phyloP scores from a whole-genome alignment of 1,140 invertebrate genomes.

The Seison nebaliae region DNA sequence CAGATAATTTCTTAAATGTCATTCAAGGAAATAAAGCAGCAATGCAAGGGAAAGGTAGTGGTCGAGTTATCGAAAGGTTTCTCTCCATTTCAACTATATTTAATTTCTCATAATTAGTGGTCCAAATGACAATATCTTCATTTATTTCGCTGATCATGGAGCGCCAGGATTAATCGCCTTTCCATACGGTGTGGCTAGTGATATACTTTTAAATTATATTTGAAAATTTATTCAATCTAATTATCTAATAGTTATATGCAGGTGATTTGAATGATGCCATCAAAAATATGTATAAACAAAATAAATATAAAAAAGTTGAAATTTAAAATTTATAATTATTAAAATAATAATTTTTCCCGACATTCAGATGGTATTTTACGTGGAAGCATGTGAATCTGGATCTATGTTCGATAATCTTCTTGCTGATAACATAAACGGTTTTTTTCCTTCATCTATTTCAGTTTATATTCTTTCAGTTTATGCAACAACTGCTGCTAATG shows the following conservation, averaged over 20 bases:
- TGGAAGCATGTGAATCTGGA: conserved; percentile 41
- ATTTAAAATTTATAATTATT: not conserved
- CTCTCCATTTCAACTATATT: conserved; percentile 3
- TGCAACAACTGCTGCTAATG: conserved; percentile 39
- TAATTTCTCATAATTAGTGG: conserved; percentile 25
- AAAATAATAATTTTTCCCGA: conserved; percentile 7
- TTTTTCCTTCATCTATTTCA: conserved; percentile 15
- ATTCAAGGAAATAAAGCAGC: conserved; percentile 30
- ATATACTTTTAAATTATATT: not conserved
- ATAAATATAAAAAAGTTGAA: conserved; percentile 25
- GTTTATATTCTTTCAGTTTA: too few species aligned
- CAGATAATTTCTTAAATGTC: conserved; percentile 34
- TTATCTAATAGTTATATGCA: conserved; percentile 24
- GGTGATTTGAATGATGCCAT: conserved; percentile 27
- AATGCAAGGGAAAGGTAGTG: conserved; percentile 30
- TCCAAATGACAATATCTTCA: conserved; percentile 36
- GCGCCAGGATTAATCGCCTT: conserved; percentile 32
- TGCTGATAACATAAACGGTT: conserved; percentile 33
- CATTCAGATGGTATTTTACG: conserved; percentile 36
- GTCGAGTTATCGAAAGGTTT: conserved; percentile 34
- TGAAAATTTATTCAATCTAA: not conserved
- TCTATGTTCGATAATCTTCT: conserved; percentile 40
- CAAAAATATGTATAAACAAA: conserved; percentile 29
- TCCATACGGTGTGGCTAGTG: conserved; percentile 21
- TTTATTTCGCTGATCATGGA: conserved; percentile 42